A percentile compares a stretch with the other conserved stretches of the same genome.
Evolutionary conservation across 2,113 vertebrate species (phyloP).

Genomic region (Oncorhynchus masou): DNA sequence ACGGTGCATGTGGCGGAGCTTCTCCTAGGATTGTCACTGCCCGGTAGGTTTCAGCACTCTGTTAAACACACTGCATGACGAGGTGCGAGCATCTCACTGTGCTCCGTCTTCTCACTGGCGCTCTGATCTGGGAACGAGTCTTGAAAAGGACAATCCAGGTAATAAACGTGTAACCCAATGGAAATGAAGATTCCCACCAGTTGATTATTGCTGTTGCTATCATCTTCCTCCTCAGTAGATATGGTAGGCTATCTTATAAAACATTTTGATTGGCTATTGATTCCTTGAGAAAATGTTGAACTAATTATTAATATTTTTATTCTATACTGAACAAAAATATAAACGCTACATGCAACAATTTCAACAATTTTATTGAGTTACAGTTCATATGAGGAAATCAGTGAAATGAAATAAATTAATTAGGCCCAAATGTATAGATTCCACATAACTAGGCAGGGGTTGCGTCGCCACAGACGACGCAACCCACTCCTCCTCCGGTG

Average conservation of each 20-base stretch:
- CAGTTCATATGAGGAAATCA: no score
- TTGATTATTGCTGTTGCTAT: not conserved
- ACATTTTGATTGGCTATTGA: not conserved
- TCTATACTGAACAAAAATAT: no score
- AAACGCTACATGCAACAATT: no score
- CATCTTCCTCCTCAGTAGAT: not conserved
- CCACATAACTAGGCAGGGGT: no score
- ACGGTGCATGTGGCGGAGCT: slow-evolving; percentile 38
- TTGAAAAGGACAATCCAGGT: not conserved
- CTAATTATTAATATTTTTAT: no score
- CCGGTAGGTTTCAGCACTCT: slow-evolving; percentile 6
- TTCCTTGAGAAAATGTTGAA: not conserved
- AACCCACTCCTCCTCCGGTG: no score
- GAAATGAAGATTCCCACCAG: slow-evolving; percentile 1
- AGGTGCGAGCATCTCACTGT: slow-evolving; percentile 2
- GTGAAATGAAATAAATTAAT: no score
- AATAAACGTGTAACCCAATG: slow-evolving; percentile 16
- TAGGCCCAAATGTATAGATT: no score
- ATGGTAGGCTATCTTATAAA: not conserved
- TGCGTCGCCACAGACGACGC: no score
- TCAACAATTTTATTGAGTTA: no score
- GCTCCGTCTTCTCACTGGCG: not conserved
- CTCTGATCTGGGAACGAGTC: not conserved
- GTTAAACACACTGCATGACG: slow-evolving; percentile 33
- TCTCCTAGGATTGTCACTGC: slow-evolving; percentile 61